Evolutionary conservation across 2,113 vertebrate genomes (phyloP).

Genomic region (Astatoreochromis straeleni): DNA sequence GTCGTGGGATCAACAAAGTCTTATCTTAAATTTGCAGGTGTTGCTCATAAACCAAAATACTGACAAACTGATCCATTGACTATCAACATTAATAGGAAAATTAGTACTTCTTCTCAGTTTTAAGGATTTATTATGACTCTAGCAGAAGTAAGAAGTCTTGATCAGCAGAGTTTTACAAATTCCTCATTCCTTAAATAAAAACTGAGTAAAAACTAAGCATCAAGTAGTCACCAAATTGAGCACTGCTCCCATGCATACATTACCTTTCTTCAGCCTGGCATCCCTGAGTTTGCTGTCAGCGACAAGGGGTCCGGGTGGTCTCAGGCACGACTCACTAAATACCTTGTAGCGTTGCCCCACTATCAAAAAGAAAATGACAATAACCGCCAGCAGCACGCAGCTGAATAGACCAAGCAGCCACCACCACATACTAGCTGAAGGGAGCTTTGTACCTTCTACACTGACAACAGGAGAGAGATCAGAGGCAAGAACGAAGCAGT

Average conservation of each 20-base stretch:
- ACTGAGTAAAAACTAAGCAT: not conserved
- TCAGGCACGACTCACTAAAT: constrained; percentile 54
- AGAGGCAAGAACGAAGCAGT: not conserved
- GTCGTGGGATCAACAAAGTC: not conserved
- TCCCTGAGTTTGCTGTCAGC: constrained; percentile 56
- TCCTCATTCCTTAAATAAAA: not conserved
- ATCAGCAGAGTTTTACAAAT: not conserved
- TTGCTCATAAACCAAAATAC: not conserved
- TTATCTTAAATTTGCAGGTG: not conserved
- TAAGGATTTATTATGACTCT: not conserved
- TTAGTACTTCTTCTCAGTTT: not conserved
- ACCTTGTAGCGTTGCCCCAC: constrained; percentile 32
- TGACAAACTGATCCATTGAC: not conserved
- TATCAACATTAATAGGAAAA: not conserved
- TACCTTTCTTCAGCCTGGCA: constrained; percentile 73
- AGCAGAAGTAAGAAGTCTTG: not conserved
- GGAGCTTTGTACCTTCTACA: not conserved
- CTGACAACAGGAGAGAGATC: not conserved
- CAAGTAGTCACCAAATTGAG: not conserved
- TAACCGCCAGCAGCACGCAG: not conserved
- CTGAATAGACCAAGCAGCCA: constrained; percentile 12
- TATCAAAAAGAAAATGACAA: not conserved
- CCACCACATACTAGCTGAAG: constrained; percentile 38
- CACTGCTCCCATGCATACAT: not conserved
- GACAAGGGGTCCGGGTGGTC: constrained; percentile 53